Conservation (phyloP, 2,888 invertebrate species). For the Apeira syringaria region DNA sequence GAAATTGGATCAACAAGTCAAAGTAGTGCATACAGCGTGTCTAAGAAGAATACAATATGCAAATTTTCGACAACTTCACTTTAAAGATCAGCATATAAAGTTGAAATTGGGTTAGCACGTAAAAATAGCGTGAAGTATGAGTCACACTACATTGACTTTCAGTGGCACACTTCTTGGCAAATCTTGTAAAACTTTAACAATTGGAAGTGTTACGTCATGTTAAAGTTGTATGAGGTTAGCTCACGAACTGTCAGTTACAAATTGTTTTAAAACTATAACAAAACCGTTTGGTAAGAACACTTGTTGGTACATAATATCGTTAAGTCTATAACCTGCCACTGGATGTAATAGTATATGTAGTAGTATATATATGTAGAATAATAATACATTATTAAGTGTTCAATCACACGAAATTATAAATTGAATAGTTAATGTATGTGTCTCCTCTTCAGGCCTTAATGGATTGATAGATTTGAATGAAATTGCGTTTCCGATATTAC, state of each 20-base stretch:
- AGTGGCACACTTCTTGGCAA: constrained; percentile 35
- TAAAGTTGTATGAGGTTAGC: background rate
- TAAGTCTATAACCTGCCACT: no score
- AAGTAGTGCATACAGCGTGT: constrained; percentile 1
- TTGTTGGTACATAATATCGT: no score
- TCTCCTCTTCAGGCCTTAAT: no score
- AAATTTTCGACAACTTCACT: background rate
- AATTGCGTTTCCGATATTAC: no score
- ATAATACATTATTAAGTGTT: no score
- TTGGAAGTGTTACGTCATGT: constrained; percentile 7
- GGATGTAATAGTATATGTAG: no score
- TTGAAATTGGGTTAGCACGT: constrained; percentile 10
- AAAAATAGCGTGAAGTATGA: constrained; percentile 29
- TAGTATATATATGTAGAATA: no score
- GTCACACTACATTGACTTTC: constrained; percentile 37
- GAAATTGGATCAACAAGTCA: constrained; percentile 9
- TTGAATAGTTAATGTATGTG: no score
- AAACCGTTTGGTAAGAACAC: no score
- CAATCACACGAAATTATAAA: no score
- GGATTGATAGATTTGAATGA: no score
- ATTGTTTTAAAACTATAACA: no score
- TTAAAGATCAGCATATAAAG: background rate
- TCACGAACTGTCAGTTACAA: background rate
- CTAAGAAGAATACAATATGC: background rate
- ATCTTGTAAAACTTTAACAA: constrained; percentile 25